Percentiles rank a stretch among this genome's conserved stretches.
Evolutionary conservation across 2,888 invertebrate genomes (phyloP).

Genomic region (Oconnorella tubifera): DNA sequence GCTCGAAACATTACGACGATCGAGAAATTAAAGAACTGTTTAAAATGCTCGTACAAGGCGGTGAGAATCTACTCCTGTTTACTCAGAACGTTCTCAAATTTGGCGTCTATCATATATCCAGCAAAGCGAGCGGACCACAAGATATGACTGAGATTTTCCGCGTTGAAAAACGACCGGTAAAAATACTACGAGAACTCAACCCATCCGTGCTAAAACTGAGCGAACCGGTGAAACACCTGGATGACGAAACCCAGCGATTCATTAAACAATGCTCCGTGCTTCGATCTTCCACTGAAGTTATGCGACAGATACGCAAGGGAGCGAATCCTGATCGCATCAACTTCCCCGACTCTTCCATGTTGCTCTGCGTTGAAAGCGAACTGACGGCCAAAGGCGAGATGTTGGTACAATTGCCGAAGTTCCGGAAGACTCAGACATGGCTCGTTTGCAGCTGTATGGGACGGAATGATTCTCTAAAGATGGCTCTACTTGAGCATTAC

Average conservation of each 20-base stretch:
- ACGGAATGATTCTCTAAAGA: constrained; percentile 29
- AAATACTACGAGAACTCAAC: constrained; percentile 32
- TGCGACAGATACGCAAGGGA: constrained; percentile 13
- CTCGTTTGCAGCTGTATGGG: constrained; percentile 32
- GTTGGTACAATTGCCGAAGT: constrained; percentile 18
- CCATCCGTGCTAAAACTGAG: constrained; percentile 18
- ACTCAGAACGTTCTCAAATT: constrained; percentile 46
- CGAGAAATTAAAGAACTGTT: constrained; percentile 42
- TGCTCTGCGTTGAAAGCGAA: constrained; percentile 18
- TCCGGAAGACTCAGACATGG: constrained; percentile 26
- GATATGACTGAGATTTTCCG: constrained; percentile 29
- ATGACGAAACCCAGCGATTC: constrained; percentile 19
- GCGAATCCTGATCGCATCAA: constrained; percentile 4
- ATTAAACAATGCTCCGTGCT: constrained; percentile 21
- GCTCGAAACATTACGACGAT: constrained; percentile 39
- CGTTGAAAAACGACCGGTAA: constrained; percentile 27
- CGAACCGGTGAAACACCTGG: constrained; percentile 1
- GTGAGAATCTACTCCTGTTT: constrained; percentile 47
- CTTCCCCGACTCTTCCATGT: constrained; percentile 23
- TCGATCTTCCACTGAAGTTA: constrained; percentile 13
- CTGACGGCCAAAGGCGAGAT: constrained; percentile 18
- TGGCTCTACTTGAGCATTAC: constrained; percentile 34
- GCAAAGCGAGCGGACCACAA: constrained; percentile 1
- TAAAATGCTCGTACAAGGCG: constrained; percentile 38
- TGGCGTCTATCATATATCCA: constrained; percentile 41